Evolutionary conservation across 2,797 vertebrate species (phyloP).

Genomic region (Hypotaenidia okinawae): DNA sequence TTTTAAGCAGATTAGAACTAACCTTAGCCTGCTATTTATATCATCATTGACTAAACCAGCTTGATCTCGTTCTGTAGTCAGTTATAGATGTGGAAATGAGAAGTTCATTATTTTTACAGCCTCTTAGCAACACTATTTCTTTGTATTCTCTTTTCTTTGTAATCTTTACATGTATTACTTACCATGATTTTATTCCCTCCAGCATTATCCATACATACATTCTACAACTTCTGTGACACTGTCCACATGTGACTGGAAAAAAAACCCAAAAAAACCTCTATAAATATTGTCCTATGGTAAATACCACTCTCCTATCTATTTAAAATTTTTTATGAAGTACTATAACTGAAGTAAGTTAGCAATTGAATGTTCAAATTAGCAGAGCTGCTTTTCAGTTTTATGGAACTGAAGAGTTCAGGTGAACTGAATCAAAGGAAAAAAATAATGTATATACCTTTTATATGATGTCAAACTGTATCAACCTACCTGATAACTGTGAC

Average conservation of each 20-base stretch:
- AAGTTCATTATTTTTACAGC: neutral
- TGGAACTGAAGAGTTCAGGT: neutral
- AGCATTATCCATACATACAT: neutral
- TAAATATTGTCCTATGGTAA: neutral
- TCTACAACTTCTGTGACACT: neutral
- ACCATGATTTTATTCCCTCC: neutral
- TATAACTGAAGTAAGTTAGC: neutral
- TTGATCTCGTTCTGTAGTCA: neutral
- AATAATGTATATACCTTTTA: neutral
- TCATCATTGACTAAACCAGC: neutral
- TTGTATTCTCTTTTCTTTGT: neutral
- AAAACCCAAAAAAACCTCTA: neutral
- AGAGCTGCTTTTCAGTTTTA: neutral
- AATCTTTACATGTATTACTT: neutral
- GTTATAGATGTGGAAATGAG: neutral
- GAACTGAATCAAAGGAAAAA: neutral
- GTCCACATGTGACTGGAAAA: neutral
- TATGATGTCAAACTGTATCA: neutral
- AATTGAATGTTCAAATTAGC: neutral
- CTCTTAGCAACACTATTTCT: neutral
- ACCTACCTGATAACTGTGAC: neutral
- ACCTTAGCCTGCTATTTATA: neutral
- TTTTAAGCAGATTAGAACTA: neutral
- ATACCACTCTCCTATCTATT: neutral
- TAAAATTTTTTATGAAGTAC: neutral